A percentile compares a stretch with the other conserved stretches of the same genome.
These are phyloP conservation scores for Tragopan temminckii DNA, from an alignment of 2,797 vertebrate species.

Conservation along the genomic window DNA sequence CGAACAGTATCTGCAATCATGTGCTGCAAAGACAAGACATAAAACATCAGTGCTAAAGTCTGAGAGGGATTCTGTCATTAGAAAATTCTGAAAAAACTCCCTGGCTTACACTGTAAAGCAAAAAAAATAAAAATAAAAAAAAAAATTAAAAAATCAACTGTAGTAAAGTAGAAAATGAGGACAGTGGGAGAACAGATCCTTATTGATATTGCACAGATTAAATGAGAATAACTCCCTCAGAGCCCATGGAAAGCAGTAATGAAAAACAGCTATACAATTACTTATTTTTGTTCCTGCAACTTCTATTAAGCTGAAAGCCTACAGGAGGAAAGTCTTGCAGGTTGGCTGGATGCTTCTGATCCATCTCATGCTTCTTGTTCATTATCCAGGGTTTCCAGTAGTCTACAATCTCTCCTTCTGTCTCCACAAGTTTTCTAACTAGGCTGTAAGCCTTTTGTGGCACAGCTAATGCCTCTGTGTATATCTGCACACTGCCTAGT, in stretches of 20 bases:
- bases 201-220: background rate
- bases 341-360: background rate
- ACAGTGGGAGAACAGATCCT: background rate
- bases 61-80: background rate
- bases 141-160: background rate
- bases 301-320: background rate
- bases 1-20: slow-evolving; percentile 97
- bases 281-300: background rate
- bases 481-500: background rate
- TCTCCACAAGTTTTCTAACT: background rate
- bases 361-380: background rate
- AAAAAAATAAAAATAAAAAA: background rate
- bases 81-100: background rate
- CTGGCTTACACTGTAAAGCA: background rate
- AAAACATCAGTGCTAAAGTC: slow-evolving; percentile 10
- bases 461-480: background rate
- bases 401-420: background rate
- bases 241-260: background rate
- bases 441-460: background rate
- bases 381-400: background rate
- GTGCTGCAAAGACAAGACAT: slow-evolving; percentile 85
- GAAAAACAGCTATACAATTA: background rate
- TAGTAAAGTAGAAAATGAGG: background rate
- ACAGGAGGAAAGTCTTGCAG: background rate
- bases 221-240: background rate